A percentile compares a stretch with the other conserved stretches of the same genome.
Evolutionary conservation across 2,113 vertebrate species (phyloP).

Genomic region (Salminus brasiliensis): DNA sequence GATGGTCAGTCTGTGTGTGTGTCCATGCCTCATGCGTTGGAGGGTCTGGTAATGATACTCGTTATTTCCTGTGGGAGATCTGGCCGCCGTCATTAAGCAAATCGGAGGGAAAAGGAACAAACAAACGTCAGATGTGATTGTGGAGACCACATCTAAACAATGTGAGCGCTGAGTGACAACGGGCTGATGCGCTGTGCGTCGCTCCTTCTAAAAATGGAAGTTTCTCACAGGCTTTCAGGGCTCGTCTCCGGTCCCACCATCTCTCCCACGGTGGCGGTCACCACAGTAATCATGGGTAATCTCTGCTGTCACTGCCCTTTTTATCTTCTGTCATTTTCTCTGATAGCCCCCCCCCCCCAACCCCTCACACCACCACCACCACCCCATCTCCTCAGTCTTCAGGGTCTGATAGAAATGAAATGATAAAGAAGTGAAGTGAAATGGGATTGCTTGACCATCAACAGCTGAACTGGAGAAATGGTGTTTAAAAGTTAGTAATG

Average conservation of each 20-base stretch:
- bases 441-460: conserved; percentile 22
- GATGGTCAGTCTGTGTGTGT: conserved; percentile 12
- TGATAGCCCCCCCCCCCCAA: conserved; percentile 7
- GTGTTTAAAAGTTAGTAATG: too few relatives aligned
- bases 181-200: neutral
- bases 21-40: neutral
- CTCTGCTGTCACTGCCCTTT: conserved; percentile 60
- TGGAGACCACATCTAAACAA: conserved; percentile 17
- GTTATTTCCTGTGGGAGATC: conserved; percentile 28
- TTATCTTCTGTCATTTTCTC: conserved; percentile 67
- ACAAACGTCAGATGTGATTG: conserved; percentile 8
- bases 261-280: conserved; percentile 56
- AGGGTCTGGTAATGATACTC: conserved; percentile 6
- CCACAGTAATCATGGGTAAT: conserved; percentile 67
- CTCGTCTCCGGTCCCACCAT: conserved; percentile 45
- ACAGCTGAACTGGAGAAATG: neutral
- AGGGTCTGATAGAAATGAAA: conserved; percentile 23
- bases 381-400: conserved; percentile 5
- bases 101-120: conserved; percentile 8
- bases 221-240: conserved; percentile 57
- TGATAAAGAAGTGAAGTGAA: conserved; percentile 29
- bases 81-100: conserved; percentile 16
- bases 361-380: neutral
- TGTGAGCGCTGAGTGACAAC: neutral
- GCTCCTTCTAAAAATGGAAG: conserved; percentile 28